Percentiles rank a stretch among this genome's conserved stretches.
These are phyloP conservation scores for Ceratotherium simum DNA, from an alignment of 2,113 vertebrate species.

Conservation along the genomic window DNA sequence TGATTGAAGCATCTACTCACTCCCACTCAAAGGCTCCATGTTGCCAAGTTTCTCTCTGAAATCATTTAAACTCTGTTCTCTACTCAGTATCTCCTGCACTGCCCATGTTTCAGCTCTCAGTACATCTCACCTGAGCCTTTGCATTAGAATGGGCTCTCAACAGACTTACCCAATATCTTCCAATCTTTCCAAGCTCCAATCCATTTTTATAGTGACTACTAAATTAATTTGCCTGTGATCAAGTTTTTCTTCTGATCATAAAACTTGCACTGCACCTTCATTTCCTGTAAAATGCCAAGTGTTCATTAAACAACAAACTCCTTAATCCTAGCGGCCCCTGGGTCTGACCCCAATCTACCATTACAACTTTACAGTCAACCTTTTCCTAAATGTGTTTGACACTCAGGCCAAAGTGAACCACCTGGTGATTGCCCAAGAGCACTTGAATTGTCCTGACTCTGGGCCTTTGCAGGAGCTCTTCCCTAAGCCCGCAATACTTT, in stretches of 20 bases:
- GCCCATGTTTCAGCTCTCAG: background rate
- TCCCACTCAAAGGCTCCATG: background rate
- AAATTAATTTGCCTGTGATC: slow-evolving; percentile 12
- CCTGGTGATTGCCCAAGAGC: background rate
- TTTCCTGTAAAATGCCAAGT: background rate
- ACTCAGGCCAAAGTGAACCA: background rate
- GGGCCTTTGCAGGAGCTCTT: background rate
- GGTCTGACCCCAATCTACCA: background rate
- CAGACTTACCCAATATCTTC: background rate
- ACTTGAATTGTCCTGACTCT: background rate
- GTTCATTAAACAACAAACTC: background rate
- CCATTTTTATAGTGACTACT: background rate
- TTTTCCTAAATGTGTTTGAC: background rate
- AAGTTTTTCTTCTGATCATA: slow-evolving; percentile 43
- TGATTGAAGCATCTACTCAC: background rate
- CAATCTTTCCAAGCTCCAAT: background rate
- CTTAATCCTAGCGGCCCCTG: background rate
- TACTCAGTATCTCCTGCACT: background rate
- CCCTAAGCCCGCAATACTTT: background rate
- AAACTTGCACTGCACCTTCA: background rate
- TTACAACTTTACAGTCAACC: background rate
- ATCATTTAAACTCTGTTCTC: background rate
- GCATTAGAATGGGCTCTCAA: background rate
- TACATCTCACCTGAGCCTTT: background rate
- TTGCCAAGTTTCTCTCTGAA: slow-evolving; percentile 11